Base-by-base conservation (phyloP, 1,140 invertebrate species). In the Pseudomyrmex pallidus region DNA sequence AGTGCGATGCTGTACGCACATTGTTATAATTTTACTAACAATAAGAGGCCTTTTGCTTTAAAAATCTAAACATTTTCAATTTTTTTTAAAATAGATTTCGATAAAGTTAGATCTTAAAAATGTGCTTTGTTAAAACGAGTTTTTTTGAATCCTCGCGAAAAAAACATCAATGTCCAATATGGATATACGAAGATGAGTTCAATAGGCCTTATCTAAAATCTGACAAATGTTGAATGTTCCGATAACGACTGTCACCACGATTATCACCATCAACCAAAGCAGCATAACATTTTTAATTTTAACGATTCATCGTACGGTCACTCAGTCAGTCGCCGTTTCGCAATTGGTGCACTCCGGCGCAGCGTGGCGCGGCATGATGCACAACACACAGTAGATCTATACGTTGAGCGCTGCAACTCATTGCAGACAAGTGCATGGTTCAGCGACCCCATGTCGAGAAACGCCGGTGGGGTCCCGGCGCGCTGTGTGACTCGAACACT, bases 401-500 rank as follows among this genome's bases (percentile, higher is more conserved):
- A 91, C 90, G 84, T 85, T 59, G 83, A 61, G 74, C 50, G 80
- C 76, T 76, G 84, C 84, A 87, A 83, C 80, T 85, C 91, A 84
- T 89, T 84, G 87, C 85, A 87, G 84, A 88, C 82, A 90, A 91
- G 89, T 89, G 87, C 85, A 88, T 88, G 89, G 92, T 92, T 92
- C 92, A 93, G 88, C 91, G 92, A 92, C 92, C 91, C 87, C 91
- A 84, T 90, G 76, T 56, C 67, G 89, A 90, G 89, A 88, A 90
- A 89, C 85, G 89, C 85, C 87, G 76, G 87, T 82, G 74, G 48
- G 74, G 61, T n/a, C 61, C 62, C 64, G 17, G 17, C 20, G 66
- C 67, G 62, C 54, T 54, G 76, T 46, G 54, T 54, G 54, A 66
- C 76, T 70, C 76, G 54, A 82, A 82, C 70, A 46, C 50, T 67